Evolutionary conservation across 2,113 vertebrate species (phyloP).

Genomic region (Neotoma lepida): DNA sequence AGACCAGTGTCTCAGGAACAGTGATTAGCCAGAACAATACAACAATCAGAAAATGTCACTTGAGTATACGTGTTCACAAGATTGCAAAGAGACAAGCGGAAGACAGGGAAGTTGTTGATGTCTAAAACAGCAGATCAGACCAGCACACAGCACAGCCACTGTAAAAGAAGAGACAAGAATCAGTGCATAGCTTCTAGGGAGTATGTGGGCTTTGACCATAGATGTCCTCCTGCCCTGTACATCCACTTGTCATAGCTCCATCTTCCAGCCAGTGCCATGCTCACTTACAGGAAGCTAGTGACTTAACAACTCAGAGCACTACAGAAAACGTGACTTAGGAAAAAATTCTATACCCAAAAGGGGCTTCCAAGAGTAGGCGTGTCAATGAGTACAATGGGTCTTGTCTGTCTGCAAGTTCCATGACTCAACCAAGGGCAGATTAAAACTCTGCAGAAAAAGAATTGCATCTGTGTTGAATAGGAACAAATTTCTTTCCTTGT

Average conservation of each 20-base stretch:
- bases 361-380: not conserved
- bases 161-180: not conserved
- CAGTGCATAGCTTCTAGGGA: rapidly evolving
- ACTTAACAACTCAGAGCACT: not conserved
- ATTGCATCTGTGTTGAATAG: not conserved
- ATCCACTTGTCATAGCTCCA: not conserved
- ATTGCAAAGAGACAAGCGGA: not conserved
- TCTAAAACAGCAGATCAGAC: constrained; percentile 57
- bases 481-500: not conserved
- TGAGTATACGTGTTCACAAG: not conserved
- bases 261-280: not conserved
- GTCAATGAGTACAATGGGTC: too few relatives aligned
- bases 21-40: too few relatives aligned
- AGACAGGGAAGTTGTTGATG: too few relatives aligned
- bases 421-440: not conserved
- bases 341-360: not conserved
- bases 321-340: not conserved
- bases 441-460: not conserved
- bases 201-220: rapidly evolving
- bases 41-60: not conserved
- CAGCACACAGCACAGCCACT: constrained; percentile 79
- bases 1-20: not conserved
- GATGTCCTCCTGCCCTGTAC: not conserved
- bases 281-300: not conserved
- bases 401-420: not conserved